Evolutionary conservation across 2,113 vertebrate species (phyloP).

Genomic region (Oryzias curvinotus): DNA sequence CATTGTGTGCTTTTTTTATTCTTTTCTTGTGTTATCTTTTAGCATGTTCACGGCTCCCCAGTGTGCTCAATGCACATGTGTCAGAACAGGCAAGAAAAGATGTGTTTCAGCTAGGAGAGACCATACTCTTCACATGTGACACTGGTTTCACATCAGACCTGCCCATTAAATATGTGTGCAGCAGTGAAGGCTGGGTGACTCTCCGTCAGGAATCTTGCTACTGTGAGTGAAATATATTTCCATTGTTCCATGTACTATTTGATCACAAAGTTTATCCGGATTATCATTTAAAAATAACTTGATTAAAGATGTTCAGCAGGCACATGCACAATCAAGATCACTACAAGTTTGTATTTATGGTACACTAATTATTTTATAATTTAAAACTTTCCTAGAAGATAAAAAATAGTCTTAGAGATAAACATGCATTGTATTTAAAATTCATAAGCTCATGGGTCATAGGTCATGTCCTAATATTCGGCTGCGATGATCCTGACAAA

Average conservation of each 20-base stretch:
- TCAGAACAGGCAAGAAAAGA: conserved; percentile 7
- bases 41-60: conserved; percentile 31
- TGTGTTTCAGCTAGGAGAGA: conserved; percentile 16
- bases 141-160: conserved; percentile 35
- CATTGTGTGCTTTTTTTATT: background rate
- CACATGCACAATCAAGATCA: too few relatives aligned
- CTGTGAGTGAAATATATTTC: too few relatives aligned
- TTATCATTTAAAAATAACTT: too few relatives aligned
- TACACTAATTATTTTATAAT: too few relatives aligned
- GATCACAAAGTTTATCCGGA: too few relatives aligned
- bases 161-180: conserved; percentile 24
- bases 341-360: too few relatives aligned
- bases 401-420: too few relatives aligned
- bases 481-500: conserved; percentile 63
- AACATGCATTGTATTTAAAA: too few relatives aligned
- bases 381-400: too few relatives aligned
- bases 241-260: too few relatives aligned
- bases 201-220: background rate
- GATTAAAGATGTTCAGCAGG: too few relatives aligned
- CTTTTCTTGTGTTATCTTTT: background rate
- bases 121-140: conserved; percentile 35
- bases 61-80: conserved; percentile 9
- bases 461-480: conserved; percentile 78
- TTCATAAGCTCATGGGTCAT: too few relatives aligned
- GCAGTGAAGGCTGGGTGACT: background rate